Base-by-base conservation (phyloP, 1,140 invertebrate species). In the Ips typographus region DNA sequence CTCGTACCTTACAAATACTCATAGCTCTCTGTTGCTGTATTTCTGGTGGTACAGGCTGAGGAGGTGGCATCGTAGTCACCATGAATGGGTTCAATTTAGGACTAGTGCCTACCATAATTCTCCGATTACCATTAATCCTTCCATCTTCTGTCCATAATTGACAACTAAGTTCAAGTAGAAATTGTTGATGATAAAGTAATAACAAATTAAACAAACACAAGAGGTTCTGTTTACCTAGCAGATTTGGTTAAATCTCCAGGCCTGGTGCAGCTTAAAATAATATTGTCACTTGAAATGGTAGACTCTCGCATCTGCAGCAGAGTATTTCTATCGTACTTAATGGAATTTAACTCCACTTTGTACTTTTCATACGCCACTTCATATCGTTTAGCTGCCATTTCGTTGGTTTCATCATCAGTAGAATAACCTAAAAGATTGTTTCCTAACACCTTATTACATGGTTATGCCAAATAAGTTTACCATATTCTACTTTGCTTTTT, bases 1-100 rank as follows among this genome's bases (percentile, higher is more conserved):
- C 3, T 44, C 65, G 81, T 80, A 91, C 92, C 84, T 94, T 94
- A 63, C 89, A 88, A 53, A 94, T 90, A 66, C 91, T 93, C 36
- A 85, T 84, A 62, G 87, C 87, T 70, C 89, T 86, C 79, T 94
- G 91, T 70, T 88, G 86, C 74, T 91, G 89, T 39, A 91, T 88
- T 76, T 93, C 91, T 3, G 88, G 88, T 38, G 86, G 88, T 7
- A 88, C 84, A 1, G 85, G 82, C 74, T 86, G 84, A 40, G 85
- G 80, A 70, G 86, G 84, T 51, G 85, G 81, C 49, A 85, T 70
- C 36, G 77, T 80, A 68, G 82, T 83, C 5, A 82, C 82, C 60
- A 84, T 83, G 47, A 83, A 83, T 22, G 84, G 84, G 73, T 84
- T 85, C 6, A 71, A 59, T 69, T 72, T 74, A 6, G 71, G 64